These are phyloP conservation scores for Diglossa cyanea DNA, from an alignment of 2,797 vertebrate species.

Conservation along the genomic window DNA sequence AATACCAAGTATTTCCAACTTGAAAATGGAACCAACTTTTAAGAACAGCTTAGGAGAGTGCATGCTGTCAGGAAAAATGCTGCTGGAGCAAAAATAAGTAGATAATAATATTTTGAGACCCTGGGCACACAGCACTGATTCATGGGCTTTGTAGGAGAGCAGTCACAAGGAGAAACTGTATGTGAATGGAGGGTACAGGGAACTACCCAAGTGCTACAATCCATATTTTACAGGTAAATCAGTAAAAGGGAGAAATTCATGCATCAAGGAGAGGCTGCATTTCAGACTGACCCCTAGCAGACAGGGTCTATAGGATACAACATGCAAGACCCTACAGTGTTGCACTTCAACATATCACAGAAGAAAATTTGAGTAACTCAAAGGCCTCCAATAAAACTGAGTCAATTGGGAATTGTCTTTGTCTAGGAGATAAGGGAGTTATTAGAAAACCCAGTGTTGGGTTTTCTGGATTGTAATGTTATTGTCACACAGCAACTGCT, in stretches of 20 bases:
- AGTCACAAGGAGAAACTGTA: not conserved
- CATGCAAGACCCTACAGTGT: not conserved
- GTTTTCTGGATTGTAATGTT: not conserved
- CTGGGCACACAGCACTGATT: not conserved
- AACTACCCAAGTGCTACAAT: not conserved
- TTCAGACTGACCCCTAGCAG: not conserved
- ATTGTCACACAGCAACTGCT: not conserved
- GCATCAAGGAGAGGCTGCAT: not conserved
- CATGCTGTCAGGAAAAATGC: not conserved
- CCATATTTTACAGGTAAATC: not conserved
- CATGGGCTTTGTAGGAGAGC: not conserved
- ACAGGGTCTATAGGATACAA: not conserved
- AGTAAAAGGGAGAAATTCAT: not conserved
- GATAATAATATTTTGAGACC: not conserved
- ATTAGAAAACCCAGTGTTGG: not conserved
- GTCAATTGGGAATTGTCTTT: not conserved
- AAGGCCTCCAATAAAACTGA: not conserved
- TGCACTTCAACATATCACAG: not conserved
- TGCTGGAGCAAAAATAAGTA: not conserved
- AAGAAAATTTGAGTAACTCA: not conserved
- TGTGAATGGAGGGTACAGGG: not conserved
- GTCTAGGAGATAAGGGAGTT: not conserved
- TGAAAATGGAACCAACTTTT: not conserved
- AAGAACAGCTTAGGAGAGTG: not conserved
- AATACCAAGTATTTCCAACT: not conserved